These are phyloP conservation scores for Drosophila maculinotata DNA, from an alignment of 2,888 invertebrate species.

Conservation along the genomic window DNA sequence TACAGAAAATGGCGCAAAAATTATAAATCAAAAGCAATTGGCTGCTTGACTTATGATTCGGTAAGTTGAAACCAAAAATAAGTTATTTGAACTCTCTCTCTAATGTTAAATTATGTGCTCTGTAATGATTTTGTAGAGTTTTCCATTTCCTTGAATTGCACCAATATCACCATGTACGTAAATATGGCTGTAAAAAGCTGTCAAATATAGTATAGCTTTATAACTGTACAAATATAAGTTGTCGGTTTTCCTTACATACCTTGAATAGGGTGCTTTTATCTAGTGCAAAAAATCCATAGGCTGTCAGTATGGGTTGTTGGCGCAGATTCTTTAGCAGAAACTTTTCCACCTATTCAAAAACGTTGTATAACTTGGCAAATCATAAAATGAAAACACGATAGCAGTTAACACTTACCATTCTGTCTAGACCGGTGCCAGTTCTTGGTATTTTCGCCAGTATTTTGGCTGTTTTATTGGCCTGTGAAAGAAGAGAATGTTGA, in stretches of 20 bases:
- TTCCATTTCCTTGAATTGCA: constrained; percentile 83
- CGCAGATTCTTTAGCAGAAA: constrained; percentile 80
- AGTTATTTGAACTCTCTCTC: not conserved
- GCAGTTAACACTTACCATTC: constrained; percentile 63
- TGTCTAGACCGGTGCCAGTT: constrained; percentile 67
- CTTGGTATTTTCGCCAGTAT: constrained; percentile 73
- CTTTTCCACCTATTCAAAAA: constrained; percentile 75
- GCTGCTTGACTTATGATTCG: constrained; percentile 89
- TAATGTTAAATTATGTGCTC: constrained; percentile 12
- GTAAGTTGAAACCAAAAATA: constrained; percentile 85
- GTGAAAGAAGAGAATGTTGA: constrained; percentile 24
- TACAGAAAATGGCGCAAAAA: constrained; percentile 98
- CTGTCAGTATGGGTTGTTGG: constrained; percentile 80
- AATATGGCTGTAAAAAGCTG: constrained; percentile 82
- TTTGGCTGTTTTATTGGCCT: constrained; percentile 78
- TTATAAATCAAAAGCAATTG: constrained; percentile 90
- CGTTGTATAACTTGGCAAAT: not conserved
- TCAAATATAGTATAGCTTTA: not conserved
- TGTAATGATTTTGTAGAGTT: constrained; percentile 69
- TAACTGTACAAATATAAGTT: not conserved
- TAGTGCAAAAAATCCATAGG: constrained; percentile 82
- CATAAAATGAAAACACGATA: too few relatives aligned
- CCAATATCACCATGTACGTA: constrained; percentile 82
- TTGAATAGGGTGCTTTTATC: constrained; percentile 81
- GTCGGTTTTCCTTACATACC: constrained; percentile 45